Evolutionary conservation across 2,113 vertebrate genomes (phyloP).

Genomic region (Gymnorhina tibicen): DNA sequence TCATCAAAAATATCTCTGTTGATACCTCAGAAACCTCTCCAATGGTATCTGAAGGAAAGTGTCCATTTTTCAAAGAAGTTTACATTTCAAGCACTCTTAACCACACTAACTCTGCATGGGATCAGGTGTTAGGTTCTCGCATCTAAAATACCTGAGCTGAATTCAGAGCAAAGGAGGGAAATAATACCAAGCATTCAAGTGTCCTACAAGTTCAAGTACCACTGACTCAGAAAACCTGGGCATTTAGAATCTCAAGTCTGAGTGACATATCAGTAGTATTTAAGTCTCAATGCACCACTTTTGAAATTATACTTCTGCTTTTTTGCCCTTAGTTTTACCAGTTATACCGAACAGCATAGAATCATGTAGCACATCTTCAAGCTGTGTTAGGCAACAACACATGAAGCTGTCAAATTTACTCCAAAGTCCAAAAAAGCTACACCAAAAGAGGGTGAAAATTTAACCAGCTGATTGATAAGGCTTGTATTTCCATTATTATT

Average conservation of each 20-base stretch:
- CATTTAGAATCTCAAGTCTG: not conserved
- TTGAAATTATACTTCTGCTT: not conserved
- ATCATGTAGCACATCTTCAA: not conserved
- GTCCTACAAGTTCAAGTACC: not conserved
- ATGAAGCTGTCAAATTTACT: not conserved
- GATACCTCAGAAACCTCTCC: not conserved
- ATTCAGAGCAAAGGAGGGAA: not conserved
- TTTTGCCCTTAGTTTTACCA: not conserved
- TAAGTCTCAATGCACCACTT: not conserved
- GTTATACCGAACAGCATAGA: not conserved
- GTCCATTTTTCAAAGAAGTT: not conserved
- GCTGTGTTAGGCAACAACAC: not conserved
- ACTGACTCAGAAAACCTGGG: not conserved
- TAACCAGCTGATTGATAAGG: not conserved
- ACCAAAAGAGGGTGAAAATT: not conserved
- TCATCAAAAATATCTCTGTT: not conserved
- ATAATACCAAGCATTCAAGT: not conserved
- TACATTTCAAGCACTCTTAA: not conserved
- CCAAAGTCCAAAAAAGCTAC: not conserved
- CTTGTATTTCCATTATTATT: not conserved
- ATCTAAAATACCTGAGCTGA: not conserved
- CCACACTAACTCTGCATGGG: fast-evolving
- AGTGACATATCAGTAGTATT: not conserved
- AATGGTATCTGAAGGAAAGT: not conserved
- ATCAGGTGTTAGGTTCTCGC: not conserved